Evolutionary conservation across 1,140 invertebrate species (phyloP), one percentile per base, ranked within the genome.

Genomic region (Brachionus koreanus): DNA sequence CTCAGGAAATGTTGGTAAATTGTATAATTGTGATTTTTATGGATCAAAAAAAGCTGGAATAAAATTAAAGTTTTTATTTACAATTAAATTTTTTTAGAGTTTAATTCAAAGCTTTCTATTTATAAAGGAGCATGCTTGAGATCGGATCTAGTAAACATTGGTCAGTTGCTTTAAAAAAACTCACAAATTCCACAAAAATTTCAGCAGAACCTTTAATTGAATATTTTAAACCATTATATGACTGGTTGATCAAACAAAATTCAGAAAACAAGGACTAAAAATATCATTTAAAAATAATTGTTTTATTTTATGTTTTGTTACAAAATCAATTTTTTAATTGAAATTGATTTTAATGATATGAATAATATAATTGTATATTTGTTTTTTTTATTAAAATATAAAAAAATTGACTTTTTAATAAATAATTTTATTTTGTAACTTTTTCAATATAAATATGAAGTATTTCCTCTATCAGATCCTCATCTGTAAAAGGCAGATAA

Each of bases 1-100:
- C 0, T 92, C 94, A 0, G 92, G 92, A 3, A 93, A 95, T 87
- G 86, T 85, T 10, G 91, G 91, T 79, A 92, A 92, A 0, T 88
- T 97, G 7, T 93, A 97, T 87, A 93, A 93, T 85, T 98, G 95
- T 88, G 94, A 97, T 87, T 93, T 97, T 84, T 94, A 94, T 86
- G 90, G 92, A 84, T 94, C 92, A 74, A 91, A 90, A 2, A 90
- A 90, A 75, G 94, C 94, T 69, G 94, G 94, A 49, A 35, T 83
- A 23, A n/a, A 83, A 16, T 83, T 86, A 6, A 84, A 84, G 85
- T 85, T 83, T 85, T 10, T 2, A 25, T 61, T n/a, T n/a, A 13
- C 9, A 35, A 19, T 37, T 57, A 0, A 29, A 4, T 9, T 3
- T 43, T 35, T 57, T 37, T 79, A 23, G 5, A 9, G 5, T 82